phyloP scores from a whole-genome alignment of 2,797 vertebrate genomes.

The Orestias chungarensis region DNA sequence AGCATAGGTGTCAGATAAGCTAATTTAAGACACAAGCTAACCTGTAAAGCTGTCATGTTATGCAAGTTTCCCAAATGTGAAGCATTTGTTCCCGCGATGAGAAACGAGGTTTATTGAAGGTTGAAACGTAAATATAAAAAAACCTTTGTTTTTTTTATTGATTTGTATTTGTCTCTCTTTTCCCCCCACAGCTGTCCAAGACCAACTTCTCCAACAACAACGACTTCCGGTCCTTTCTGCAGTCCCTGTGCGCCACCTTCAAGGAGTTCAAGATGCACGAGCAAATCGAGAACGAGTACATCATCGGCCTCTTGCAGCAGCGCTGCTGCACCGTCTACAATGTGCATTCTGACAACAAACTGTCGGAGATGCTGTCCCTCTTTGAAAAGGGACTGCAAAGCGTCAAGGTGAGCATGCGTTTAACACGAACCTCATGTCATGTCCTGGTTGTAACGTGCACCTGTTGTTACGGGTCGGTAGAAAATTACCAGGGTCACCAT shows the following conservation, averaged over 20 bases:
- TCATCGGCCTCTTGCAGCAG: constrained; percentile 93
- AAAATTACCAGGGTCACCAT: constrained; percentile 1
- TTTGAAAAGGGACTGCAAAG: constrained; percentile 96
- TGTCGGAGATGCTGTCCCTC: constrained; percentile 96
- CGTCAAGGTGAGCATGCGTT: constrained; percentile 85
- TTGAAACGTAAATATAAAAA: not conserved
- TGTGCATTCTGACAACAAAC: constrained; percentile 97
- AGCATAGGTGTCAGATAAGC: not conserved
- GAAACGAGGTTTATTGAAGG: too few relatives aligned
- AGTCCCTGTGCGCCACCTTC: constrained; percentile 96
- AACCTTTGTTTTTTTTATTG: not conserved
- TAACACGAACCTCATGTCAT: not conserved
- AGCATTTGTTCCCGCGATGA: not conserved
- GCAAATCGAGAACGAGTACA: constrained; percentile 98
- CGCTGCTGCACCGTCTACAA: constrained; percentile 95
- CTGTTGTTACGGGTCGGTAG: not conserved
- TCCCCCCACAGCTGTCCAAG: constrained; percentile 90
- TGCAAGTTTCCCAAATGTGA: not conserved
- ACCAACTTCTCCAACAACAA: constrained; percentile 99
- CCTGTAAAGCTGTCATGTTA: not conserved
- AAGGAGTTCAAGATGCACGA: constrained; percentile 99
- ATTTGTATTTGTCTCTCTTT: not conserved
- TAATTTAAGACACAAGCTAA: constrained; percentile 2
- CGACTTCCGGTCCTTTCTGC: constrained; percentile 95
- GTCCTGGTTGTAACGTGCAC: not conserved